A percentile compares a stretch with the other conserved stretches of the same genome.
Conservation (phyloP, 2,888 invertebrate species). For the Nudaria mundana region DNA sequence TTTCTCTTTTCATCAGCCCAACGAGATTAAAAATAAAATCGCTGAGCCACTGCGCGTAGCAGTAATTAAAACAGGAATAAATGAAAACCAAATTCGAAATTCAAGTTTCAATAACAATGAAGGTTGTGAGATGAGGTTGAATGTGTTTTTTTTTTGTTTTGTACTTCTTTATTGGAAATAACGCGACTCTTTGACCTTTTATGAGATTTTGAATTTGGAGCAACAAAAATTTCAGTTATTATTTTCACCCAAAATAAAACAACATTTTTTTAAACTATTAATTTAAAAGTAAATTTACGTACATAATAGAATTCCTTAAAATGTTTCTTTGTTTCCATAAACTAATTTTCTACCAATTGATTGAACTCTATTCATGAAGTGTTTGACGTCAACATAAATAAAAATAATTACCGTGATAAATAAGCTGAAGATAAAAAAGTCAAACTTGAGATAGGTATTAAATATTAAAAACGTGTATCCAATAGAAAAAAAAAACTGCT, state of each 20-base stretch:
- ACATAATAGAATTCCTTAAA: neutral
- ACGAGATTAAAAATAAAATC: slow-evolving; percentile 62
- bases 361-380: slow-evolving; percentile 9
- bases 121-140: slow-evolving; percentile 34
- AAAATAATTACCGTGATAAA: slow-evolving; percentile 9
- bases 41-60: slow-evolving; percentile 38
- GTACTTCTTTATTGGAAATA: slow-evolving; percentile 23
- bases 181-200: slow-evolving; percentile 16
- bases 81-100: slow-evolving; percentile 52
- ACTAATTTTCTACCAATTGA: too few relatives aligned
- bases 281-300: too few relatives aligned
- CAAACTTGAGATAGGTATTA: slow-evolving; percentile 5
- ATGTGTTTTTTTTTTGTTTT: slow-evolving; percentile 34
- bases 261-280: neutral
- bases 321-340: slow-evolving; percentile 12
- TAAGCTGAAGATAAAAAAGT: slow-evolving; percentile 5
- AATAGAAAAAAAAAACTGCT: slow-evolving; percentile 18
- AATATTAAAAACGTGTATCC: slow-evolving; percentile 14
- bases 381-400: slow-evolving; percentile 4
- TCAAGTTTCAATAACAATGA: slow-evolving; percentile 48
- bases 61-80: slow-evolving; percentile 60
- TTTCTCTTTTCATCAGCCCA: slow-evolving; percentile 32
- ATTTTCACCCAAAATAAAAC: neutral
- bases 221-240: too few relatives aligned
- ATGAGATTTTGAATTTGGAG: slow-evolving; percentile 29